Conservation (phyloP, 2,888 invertebrate genomes). For the Oscheius sp. region DNA sequence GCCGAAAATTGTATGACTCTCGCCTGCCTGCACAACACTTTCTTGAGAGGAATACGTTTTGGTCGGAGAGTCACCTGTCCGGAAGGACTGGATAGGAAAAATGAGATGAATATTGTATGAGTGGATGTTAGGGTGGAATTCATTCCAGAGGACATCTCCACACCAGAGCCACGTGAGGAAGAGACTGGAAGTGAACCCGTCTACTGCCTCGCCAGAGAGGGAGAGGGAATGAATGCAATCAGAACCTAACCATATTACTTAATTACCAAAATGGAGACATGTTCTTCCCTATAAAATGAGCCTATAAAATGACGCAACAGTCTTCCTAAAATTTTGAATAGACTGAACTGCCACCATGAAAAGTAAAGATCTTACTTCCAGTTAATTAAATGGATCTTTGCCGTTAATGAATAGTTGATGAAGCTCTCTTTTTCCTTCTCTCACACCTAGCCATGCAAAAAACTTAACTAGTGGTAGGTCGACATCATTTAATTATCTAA, state of each 20-base stretch:
- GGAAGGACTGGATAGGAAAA: background rate
- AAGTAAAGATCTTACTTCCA: background rate
- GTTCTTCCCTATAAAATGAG: constrained; percentile 9
- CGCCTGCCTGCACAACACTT: constrained; percentile 19
- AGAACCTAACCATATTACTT: constrained; percentile 11
- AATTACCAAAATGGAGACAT: constrained; percentile 16
- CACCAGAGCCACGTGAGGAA: constrained; percentile 12
- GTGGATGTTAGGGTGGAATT: constrained; percentile 3
- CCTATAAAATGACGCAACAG: background rate
- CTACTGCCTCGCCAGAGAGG: background rate
- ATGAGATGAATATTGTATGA: constrained; percentile 6
- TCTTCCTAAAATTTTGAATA: background rate
- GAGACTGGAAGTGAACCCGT: background rate
- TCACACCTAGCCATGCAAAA: background rate
- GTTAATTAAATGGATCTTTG: constrained; percentile 20
- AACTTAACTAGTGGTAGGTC: background rate
- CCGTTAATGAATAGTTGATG: constrained; percentile 25
- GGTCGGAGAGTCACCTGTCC: background rate
- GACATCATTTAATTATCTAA: constrained; percentile 28
- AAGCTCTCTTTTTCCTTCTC: constrained; percentile 4
- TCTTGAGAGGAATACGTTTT: background rate
- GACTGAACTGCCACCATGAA: background rate
- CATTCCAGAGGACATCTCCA: constrained; percentile 3
- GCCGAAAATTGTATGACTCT: constrained; percentile 26
- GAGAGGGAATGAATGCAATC: constrained; percentile 6